phyloP scores from a whole-genome alignment of 2,888 invertebrate species.

The Eupeodes luniger region DNA sequence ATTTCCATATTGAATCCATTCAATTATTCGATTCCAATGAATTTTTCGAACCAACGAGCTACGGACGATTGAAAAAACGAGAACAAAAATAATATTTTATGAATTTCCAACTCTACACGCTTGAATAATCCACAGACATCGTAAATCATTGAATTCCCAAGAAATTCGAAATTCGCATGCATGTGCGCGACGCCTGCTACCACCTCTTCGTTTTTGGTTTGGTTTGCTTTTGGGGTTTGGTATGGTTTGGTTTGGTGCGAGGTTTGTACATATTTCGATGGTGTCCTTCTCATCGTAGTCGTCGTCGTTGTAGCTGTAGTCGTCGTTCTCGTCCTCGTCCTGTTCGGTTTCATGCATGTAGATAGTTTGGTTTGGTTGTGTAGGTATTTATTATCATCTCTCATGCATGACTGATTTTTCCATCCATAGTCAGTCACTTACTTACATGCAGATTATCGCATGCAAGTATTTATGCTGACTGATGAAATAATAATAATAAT shows the following conservation, averaged over 20 bases:
- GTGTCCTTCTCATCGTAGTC: too few species aligned
- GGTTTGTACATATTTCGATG: slow-evolving; percentile 5
- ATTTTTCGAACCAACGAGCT: slow-evolving; percentile 22
- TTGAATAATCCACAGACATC: slow-evolving; percentile 73
- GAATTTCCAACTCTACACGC: slow-evolving; percentile 64
- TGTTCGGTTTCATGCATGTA: slow-evolving; percentile 9
- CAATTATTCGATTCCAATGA: slow-evolving; percentile 58
- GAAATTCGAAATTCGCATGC: slow-evolving; percentile 69
- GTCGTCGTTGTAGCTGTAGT: too few species aligned
- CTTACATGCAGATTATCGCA: slow-evolving; percentile 69
- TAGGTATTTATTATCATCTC: slow-evolving; percentile 81
- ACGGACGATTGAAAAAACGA: slow-evolving; percentile 8
- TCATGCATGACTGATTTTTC: slow-evolving; percentile 83
- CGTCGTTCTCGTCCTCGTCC: neutral
- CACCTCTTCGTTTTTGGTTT: slow-evolving; percentile 18
- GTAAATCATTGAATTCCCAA: slow-evolving; percentile 75
- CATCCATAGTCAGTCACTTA: slow-evolving; percentile 44
- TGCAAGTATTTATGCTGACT: slow-evolving; percentile 71
- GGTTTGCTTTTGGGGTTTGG: neutral
- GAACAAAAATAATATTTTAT: neutral
- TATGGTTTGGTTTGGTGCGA: slow-evolving; percentile 33
- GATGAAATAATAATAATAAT: slow-evolving; percentile 65
- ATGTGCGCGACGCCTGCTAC: slow-evolving; percentile 18
- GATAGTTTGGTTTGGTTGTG: slow-evolving; percentile 12
- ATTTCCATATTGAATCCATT: slow-evolving; percentile 66